Evolutionary conservation across 2,797 vertebrate genomes (phyloP), one percentile per base, ranked within the genome.

Genomic region (Oceanodroma leucorhoa): DNA sequence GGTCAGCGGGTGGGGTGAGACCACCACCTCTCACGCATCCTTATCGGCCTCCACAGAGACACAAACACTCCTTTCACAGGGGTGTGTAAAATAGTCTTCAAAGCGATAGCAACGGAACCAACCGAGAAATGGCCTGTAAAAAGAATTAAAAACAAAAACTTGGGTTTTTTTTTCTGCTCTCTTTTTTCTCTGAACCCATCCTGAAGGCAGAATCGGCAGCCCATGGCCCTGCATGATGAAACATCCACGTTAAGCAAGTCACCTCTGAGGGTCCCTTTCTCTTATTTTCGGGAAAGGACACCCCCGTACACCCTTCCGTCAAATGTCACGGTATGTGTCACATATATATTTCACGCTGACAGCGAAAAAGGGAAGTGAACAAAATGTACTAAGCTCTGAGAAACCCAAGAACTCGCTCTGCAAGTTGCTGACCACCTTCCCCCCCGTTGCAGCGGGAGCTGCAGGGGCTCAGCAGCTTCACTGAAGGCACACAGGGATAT

Each of bases 81-180:
- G 92, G 71, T 21, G 77, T 91, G 95, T 26, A 23, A 58, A 94
- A 11, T 32, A 30, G 67, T 24, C 91, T 69, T 10, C 81, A 26
- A 26, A 79, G 84, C 19, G 95, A 96, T 96, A 97, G 91, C 90
- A 97, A 93, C 93, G 78, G 96, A 86, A 94, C 81, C 83, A 67
- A 70, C 70, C 3, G 40, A 89, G 95, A 19, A 16, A 54, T 2
- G 65, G 38, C 40, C 73, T 3, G 7, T 0, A 6, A 18, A 64
- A 58, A 41, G 48, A 19, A 2, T 41, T 4, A 6, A 41, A 78
- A 66, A 2, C 30, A 69, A 80, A n/a, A 17, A 36, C 9, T 38
- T 23, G 3, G 2, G 0, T 1, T 14, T 54, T 80, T 69, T 80
- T 72, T 77, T 16, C 45, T 14, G 10, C 46, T 22, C 14, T 29